Base-by-base conservation (phyloP, 1,140 invertebrate genomes). In the Cydia splendana region DNA sequence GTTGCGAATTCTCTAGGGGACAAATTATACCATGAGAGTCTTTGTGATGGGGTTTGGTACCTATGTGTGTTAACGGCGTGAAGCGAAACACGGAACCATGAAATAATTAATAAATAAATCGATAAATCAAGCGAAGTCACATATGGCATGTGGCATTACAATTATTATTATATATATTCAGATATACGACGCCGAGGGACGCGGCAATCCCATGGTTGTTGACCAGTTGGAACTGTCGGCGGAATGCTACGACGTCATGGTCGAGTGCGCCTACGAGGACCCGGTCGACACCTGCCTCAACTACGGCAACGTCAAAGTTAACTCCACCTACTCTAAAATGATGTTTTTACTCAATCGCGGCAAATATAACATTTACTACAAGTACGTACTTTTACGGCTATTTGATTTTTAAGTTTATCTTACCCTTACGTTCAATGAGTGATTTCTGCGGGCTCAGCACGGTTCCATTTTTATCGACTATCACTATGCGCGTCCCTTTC, bases 271-370 rank as follows among this genome's bases (percentile, higher is more conserved):
- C 9, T 88, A 88, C 73, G 90, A 91, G 24, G 87, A 90, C 65
- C 82, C 85, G 0, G 80, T 48, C 9, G 87, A 92, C 76, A 91
- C 83, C 67, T 89, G 80, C 51, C 82, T 93, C 3, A 87, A 93
- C 69, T 93, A 89, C 76, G 91, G 91, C 24, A 89, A 93, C 71
- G 91, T 93, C 12, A 93, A 93, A 87, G 90, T 93, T 24, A 92
- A 92, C 76, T 91, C 91, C 0, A 89, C 87, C 0, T 86, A 88
- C 15, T 57, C 79, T 4, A 76, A 85, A 71, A 85, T 88, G 80
- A 87, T 93, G 87, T 91, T 87, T 81, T 80, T 93, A 30, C 76
- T 91, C 9, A 93, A 93, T 83, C 78, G 87, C 42, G 91, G 91
- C 20, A 91, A 88, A 91, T 93, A 93, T 76, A 91, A 87, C 75